Percentiles rank a stretch among this genome's conserved stretches.
These are phyloP conservation scores for Pammene aurita DNA, from an alignment of 2,888 invertebrate species.

Conservation along the genomic window DNA sequence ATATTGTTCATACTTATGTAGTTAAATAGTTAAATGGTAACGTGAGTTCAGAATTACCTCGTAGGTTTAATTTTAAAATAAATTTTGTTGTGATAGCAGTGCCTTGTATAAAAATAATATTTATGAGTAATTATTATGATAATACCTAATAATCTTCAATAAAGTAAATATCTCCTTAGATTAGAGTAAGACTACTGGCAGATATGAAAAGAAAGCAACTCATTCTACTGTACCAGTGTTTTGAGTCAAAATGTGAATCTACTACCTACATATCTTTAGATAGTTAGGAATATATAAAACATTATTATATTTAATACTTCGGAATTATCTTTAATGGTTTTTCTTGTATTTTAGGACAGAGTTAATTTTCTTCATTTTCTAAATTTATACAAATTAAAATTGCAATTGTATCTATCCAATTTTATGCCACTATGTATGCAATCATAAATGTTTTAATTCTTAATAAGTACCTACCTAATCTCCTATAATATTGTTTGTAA, in stretches of 20 bases:
- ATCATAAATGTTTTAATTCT: neutral
- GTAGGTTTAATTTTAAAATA: conserved; percentile 45
- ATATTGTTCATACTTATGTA: conserved; percentile 48
- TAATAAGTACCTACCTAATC: neutral
- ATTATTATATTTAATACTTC: too few relatives aligned
- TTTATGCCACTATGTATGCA: neutral
- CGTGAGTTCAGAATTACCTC: conserved; percentile 49
- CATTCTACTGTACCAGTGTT: conserved; percentile 1
- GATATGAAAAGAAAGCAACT: conserved; percentile 1
- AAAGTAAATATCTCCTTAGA: conserved; percentile 11
- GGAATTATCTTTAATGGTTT: too few relatives aligned
- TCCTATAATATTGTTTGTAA: neutral
- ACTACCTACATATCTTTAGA: neutral
- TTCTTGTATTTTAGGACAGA: too few relatives aligned
- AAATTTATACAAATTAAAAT: too few relatives aligned
- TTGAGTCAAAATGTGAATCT: neutral
- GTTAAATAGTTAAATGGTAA: conserved; percentile 31
- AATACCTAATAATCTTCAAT: neutral
- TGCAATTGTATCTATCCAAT: too few relatives aligned
- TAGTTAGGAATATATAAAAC: too few relatives aligned
- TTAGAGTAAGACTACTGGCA: neutral
- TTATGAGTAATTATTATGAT: conserved; percentile 20
- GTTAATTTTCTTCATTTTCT: too few relatives aligned
- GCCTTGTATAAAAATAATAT: conserved; percentile 49
- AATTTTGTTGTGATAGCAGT: conserved; percentile 70